Evolutionary conservation across 2,113 vertebrate genomes (phyloP).

Genomic region (Penelope pileata): DNA sequence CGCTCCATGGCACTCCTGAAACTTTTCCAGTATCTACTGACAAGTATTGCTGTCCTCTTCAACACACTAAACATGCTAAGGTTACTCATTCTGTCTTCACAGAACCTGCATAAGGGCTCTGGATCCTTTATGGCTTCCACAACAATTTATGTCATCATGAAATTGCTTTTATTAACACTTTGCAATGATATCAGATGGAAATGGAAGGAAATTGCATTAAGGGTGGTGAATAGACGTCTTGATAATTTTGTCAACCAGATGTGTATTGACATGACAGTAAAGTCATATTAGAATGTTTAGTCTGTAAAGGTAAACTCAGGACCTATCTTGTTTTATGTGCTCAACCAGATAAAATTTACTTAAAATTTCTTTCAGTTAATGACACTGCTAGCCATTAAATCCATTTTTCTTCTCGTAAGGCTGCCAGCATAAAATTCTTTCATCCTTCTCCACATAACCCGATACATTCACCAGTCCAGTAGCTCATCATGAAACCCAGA

Average conservation of each 20-base stretch:
- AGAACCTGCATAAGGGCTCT: background rate
- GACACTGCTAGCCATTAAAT: background rate
- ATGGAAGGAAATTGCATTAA: background rate
- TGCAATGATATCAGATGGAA: background rate
- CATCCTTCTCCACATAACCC: background rate
- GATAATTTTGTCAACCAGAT: background rate
- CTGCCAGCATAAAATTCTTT: background rate
- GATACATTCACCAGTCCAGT: background rate
- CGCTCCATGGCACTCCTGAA: background rate
- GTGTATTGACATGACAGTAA: background rate
- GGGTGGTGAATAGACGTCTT: background rate
- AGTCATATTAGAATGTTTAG: too few relatives aligned
- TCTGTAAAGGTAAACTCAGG: too few relatives aligned
- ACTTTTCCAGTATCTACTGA: background rate
- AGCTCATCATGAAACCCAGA: background rate
- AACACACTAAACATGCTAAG: background rate
- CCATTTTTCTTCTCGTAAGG: background rate
- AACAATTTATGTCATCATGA: background rate
- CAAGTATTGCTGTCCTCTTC: background rate
- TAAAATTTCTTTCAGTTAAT: too few relatives aligned
- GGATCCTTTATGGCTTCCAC: background rate
- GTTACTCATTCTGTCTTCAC: background rate
- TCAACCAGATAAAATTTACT: too few relatives aligned
- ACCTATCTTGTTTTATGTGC: too few relatives aligned
- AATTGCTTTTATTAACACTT: background rate